Percentiles rank a stretch among this genome's conserved stretches.
These are phyloP conservation scores for Psittacula derbiana DNA, from an alignment of 2,797 vertebrate species.

Conservation along the genomic window DNA sequence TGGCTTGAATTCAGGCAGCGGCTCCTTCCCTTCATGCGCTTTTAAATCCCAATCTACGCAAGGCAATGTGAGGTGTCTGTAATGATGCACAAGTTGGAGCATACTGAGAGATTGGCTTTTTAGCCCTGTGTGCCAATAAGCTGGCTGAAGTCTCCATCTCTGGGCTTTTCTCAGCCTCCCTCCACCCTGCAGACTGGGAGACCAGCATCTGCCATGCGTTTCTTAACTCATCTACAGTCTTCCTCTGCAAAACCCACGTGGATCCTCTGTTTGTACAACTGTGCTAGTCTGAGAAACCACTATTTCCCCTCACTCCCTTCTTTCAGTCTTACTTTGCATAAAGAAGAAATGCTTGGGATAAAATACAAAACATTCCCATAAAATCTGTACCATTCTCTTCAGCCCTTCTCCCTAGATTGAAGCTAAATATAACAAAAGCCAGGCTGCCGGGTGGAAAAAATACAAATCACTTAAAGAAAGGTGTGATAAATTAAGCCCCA, in stretches of 20 bases:
- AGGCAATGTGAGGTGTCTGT: not conserved
- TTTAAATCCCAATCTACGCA: not conserved
- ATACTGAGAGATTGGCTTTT: rapidly evolving
- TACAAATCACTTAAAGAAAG: not conserved
- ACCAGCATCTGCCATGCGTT: not conserved
- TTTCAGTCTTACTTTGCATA: not conserved
- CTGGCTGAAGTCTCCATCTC: not conserved
- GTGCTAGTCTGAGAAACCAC: not conserved
- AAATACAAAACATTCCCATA: constrained; percentile 1
- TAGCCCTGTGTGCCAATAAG: not conserved
- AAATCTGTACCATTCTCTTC: not conserved
- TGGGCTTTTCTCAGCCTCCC: not conserved
- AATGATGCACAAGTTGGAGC: not conserved
- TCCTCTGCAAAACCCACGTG: not conserved
- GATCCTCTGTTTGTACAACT: not conserved
- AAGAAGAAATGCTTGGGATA: not conserved
- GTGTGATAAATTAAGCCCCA: not conserved
- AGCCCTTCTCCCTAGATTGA: not conserved
- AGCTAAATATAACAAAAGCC: constrained; percentile 2
- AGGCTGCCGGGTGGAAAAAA: not conserved
- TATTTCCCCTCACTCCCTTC: not conserved
- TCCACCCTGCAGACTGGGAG: not conserved
- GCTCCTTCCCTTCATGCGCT: rapidly evolving
- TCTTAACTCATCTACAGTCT: not conserved
- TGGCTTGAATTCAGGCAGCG: rapidly evolving